These are phyloP conservation scores for Tortrix viridana DNA, from an alignment of 2,888 invertebrate species.

Conservation along the genomic window DNA sequence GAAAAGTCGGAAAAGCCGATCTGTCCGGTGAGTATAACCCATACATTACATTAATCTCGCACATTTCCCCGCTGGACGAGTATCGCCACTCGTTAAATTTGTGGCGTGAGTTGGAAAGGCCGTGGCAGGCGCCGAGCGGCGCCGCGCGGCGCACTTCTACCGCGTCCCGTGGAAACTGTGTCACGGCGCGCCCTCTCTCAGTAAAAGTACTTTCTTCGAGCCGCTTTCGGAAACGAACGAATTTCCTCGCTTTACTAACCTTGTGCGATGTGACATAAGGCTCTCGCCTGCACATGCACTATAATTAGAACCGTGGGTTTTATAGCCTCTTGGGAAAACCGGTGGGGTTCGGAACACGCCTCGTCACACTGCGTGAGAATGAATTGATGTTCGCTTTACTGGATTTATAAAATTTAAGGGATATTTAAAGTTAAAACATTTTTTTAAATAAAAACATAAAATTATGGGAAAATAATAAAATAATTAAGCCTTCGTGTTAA, in stretches of 20 bases:
- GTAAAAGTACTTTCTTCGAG: conserved; percentile 83
- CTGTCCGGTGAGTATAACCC: conserved; percentile 56
- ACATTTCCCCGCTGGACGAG: conserved; percentile 54
- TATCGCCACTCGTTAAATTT: conserved; percentile 57
- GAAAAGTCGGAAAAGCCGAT: conserved; percentile 59
- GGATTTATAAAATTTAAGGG: no score
- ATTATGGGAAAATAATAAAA: no score
- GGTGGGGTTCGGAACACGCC: conserved; percentile 2
- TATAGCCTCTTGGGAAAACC: conserved; percentile 23
- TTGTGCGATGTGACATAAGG: conserved; percentile 79
- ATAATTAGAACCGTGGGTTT: conserved; percentile 61
- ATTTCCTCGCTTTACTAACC: conserved; percentile 76
- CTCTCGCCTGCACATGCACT: conserved; percentile 60
- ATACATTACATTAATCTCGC: conserved; percentile 55
- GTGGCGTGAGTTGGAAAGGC: conserved; percentile 68
- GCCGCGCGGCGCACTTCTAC: conserved; percentile 44
- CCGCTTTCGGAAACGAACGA: conserved; percentile 76
- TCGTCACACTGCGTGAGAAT: neutral
- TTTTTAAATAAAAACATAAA: no score
- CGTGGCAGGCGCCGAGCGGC: conserved; percentile 47
- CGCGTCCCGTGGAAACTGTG: conserved; percentile 77
- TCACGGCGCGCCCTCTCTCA: conserved; percentile 73
- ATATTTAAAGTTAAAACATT: no score
- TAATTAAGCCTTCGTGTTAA: no score
- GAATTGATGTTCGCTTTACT: no score